These are phyloP conservation scores for Odontesthes bonariensis DNA, from an alignment of 2,113 vertebrate species.

Conservation along the genomic window DNA sequence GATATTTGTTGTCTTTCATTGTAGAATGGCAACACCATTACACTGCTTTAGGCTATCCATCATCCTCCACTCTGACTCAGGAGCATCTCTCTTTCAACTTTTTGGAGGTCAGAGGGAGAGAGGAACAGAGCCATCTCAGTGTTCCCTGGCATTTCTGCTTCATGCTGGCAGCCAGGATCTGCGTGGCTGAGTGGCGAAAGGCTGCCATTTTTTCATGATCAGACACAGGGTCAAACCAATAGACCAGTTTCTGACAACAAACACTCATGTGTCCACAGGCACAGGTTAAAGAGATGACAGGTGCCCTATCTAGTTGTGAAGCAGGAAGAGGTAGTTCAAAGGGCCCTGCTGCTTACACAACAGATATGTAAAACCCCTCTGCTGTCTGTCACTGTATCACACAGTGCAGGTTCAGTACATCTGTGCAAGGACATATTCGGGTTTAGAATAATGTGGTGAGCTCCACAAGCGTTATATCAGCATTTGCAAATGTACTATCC, in stretches of 20 bases:
- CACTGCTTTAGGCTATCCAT: constrained; percentile 61
- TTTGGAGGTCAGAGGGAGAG: constrained; percentile 66
- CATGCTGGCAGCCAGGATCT: constrained; percentile 1
- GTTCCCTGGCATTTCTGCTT: constrained; percentile 63
- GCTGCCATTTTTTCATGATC: constrained; percentile 56
- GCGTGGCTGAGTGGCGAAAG: constrained; percentile 23
- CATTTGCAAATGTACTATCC: constrained; percentile 5
- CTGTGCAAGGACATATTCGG: neutral
- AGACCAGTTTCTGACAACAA: constrained; percentile 65
- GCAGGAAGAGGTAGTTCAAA: constrained; percentile 66
- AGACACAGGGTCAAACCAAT: constrained; percentile 64
- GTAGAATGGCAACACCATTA: constrained; percentile 62
- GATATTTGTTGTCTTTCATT: constrained; percentile 65
- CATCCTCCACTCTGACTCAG: constrained; percentile 54
- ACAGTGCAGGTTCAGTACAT: constrained; percentile 4
- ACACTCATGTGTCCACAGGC: constrained; percentile 56
- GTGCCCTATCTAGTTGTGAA: constrained; percentile 57
- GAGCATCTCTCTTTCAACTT: constrained; percentile 69
- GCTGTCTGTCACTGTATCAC: constrained; percentile 42
- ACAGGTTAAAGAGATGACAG: constrained; percentile 66
- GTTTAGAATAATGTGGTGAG: constrained; percentile 17
- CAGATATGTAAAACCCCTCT: constrained; percentile 56
- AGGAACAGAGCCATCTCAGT: constrained; percentile 47
- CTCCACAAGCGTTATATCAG: constrained; percentile 3
- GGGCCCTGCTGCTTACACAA: constrained; percentile 60